These are phyloP conservation scores for Cynoglossus semilaevis DNA, from an alignment of 2,113 vertebrate species.

Conservation along the genomic window DNA sequence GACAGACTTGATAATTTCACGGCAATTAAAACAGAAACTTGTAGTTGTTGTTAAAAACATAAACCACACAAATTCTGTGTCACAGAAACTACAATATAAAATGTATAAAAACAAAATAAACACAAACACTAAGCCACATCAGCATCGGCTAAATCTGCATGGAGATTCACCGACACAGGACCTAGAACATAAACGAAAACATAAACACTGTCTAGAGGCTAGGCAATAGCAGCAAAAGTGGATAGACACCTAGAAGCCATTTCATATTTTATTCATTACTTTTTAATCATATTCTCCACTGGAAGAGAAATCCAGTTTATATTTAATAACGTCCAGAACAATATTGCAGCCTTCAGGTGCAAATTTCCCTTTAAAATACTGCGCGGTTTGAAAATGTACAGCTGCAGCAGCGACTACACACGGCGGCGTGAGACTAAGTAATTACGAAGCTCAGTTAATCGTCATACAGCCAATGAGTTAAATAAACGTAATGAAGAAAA, in stretches of 20 bases:
- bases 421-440: neutral
- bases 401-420: slow-evolving; percentile 2
- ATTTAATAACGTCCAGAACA: slow-evolving; percentile 37
- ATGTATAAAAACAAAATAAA: no score
- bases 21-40: no score
- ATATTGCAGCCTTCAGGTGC: slow-evolving; percentile 41
- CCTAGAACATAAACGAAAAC: slow-evolving; percentile 4
- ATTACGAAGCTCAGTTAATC: slow-evolving; percentile 6
- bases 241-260: slow-evolving; percentile 17
- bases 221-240: slow-evolving; percentile 25
- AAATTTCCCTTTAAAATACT: slow-evolving; percentile 39
- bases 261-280: slow-evolving; percentile 48
- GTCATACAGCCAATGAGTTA: slow-evolving; percentile 10
- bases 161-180: slow-evolving; percentile 2
- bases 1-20: no score
- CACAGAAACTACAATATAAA: no score
- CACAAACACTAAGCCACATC: no score
- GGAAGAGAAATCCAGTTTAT: slow-evolving; percentile 51
- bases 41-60: no score
- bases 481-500: slow-evolving; percentile 15
- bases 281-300: slow-evolving; percentile 60
- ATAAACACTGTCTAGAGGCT: slow-evolving; percentile 12
- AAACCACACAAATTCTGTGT: no score
- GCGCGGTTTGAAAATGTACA: slow-evolving; percentile 3
- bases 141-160: neutral